Conservation (phyloP, 2,113 vertebrate species). For the Solea solea region DNA sequence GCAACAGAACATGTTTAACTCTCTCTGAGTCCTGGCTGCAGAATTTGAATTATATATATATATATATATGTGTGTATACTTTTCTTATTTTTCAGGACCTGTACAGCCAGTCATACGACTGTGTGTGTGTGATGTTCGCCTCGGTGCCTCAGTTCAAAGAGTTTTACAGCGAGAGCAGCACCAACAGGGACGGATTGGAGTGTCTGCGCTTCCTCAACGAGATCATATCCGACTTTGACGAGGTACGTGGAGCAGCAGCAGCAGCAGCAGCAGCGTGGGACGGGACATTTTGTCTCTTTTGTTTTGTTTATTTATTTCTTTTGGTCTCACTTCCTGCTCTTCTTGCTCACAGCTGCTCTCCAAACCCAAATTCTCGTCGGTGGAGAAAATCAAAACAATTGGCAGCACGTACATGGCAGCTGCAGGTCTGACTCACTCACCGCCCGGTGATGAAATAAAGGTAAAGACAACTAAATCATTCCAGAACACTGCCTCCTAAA, state of each 20-base stretch:
- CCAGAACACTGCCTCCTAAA: too few species aligned
- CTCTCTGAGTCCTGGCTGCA: too few species aligned
- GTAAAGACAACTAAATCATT: conserved; percentile 35
- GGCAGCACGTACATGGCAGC: conserved; percentile 93
- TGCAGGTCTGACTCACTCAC: conserved; percentile 79
- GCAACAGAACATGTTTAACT: too few species aligned
- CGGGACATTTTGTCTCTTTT: too few species aligned
- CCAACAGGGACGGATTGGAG: conserved; percentile 88
- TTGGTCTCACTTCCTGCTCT: background rate
- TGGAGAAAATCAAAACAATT: conserved; percentile 93
- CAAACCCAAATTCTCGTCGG: conserved; percentile 89
- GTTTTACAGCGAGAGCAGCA: conserved; percentile 88
- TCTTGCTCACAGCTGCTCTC: conserved; percentile 81
- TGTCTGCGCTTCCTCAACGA: conserved; percentile 91
- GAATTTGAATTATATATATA: too few species aligned
- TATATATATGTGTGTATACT: background rate
- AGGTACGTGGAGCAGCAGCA: conserved; percentile 72
- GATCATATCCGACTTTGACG: conserved; percentile 92
- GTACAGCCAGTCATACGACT: conserved; percentile 89
- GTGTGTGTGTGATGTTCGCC: conserved; percentile 91
- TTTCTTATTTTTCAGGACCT: conserved; percentile 81
- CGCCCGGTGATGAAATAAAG: conserved; percentile 70
- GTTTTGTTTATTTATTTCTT: too few species aligned
- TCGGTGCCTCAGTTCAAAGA: conserved; percentile 92
- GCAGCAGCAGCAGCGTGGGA: too few species aligned